Evolutionary conservation across 2,888 invertebrate genomes (phyloP).

Genomic region (Spialia ferax): DNA sequence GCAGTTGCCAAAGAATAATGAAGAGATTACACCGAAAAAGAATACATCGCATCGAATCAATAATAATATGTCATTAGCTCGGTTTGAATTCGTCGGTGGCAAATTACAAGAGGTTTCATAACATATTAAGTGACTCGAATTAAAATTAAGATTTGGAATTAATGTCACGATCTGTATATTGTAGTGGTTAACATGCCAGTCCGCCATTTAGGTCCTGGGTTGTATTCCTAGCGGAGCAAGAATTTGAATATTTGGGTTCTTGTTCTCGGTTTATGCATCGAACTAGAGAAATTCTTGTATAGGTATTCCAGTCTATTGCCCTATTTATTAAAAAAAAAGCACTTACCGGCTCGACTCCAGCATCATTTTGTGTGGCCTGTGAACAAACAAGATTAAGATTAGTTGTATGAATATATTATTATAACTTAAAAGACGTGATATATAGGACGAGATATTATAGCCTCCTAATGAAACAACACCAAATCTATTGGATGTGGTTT

Average conservation of each 20-base stretch:
- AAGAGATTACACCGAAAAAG: conserved; percentile 23
- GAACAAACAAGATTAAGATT: conserved; percentile 55
- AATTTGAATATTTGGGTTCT: too few relatives aligned
- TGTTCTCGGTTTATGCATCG: too few relatives aligned
- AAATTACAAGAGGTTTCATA: conserved; percentile 15
- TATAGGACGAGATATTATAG: neutral
- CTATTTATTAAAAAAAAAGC: too few relatives aligned
- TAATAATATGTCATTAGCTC: conserved; percentile 42
- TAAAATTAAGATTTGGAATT: conserved; percentile 23
- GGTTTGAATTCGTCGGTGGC: conserved; percentile 15
- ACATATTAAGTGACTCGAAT: conserved; percentile 20
- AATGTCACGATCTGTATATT: too few relatives aligned
- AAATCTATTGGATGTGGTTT: too few relatives aligned
- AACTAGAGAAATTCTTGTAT: too few relatives aligned
- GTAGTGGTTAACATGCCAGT: neutral
- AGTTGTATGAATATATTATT: too few relatives aligned
- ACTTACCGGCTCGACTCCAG: conserved; percentile 84
- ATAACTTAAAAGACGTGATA: too few relatives aligned
- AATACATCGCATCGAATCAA: conserved; percentile 40
- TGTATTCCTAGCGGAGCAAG: too few relatives aligned
- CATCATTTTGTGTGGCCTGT: conserved; percentile 85
- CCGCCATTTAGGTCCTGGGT: too few relatives aligned
- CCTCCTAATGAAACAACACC: neutral
- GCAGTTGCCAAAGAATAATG: conserved; percentile 20
- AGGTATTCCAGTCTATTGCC: too few relatives aligned